A percentile compares a stretch with the other conserved stretches of the same genome.
These are phyloP conservation scores for Chrysolina americana DNA, from an alignment of 2,888 invertebrate species.

Conservation along the genomic window DNA sequence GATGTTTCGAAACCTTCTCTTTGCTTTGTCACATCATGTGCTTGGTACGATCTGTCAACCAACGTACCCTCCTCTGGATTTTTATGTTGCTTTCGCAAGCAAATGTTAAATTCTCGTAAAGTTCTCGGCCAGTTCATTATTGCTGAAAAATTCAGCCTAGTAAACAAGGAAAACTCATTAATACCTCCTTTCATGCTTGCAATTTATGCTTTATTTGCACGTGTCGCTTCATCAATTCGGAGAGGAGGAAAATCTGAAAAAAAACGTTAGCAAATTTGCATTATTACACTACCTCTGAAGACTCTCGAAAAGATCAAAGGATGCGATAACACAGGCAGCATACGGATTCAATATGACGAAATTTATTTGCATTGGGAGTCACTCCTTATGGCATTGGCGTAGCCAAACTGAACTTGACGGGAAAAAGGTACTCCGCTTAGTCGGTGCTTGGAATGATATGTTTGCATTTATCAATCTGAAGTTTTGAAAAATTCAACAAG, in stretches of 20 bases:
- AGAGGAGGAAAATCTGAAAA: slow-evolving; percentile 32
- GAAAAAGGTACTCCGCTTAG: no score
- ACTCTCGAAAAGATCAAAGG: slow-evolving; percentile 39
- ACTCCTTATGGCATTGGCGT: slow-evolving; percentile 7
- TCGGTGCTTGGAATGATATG: no score
- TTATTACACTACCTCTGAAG: slow-evolving; percentile 39
- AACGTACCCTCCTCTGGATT: no score
- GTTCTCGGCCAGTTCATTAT: background rate
- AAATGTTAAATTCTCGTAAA: no score
- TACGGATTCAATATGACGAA: slow-evolving; percentile 17
- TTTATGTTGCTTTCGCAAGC: no score
- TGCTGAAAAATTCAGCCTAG: background rate
- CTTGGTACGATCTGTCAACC: no score
- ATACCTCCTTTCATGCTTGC: background rate
- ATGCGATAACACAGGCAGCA: slow-evolving; percentile 27
- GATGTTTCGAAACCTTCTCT: no score
- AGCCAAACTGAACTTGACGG: background rate
- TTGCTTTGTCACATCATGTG: no score
- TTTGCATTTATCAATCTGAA: no score
- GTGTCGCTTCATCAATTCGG: background rate
- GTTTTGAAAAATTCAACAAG: no score
- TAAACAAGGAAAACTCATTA: slow-evolving; percentile 5
- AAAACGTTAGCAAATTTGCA: slow-evolving; percentile 39
- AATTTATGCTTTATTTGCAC: slow-evolving; percentile 5
- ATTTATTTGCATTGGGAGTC: slow-evolving; percentile 22